Percentiles rank a stretch among this genome's conserved stretches.
Evolutionary conservation across 2,888 invertebrate species (phyloP).

Genomic region (Limnephilus auricula): DNA sequence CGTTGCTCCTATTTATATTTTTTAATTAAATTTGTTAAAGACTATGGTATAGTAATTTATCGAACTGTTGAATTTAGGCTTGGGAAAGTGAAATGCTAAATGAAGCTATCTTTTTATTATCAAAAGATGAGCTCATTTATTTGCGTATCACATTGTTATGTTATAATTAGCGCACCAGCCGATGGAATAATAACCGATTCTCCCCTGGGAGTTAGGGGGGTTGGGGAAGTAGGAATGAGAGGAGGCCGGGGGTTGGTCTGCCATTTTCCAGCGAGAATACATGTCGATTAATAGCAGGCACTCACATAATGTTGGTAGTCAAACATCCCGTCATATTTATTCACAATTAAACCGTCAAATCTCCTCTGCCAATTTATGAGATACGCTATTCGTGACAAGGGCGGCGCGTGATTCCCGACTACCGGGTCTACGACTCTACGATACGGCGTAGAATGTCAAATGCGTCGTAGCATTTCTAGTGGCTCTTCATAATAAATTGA

Average conservation of each 20-base stretch:
- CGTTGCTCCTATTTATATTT: no score
- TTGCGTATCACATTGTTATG: neutral
- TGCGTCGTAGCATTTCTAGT: neutral
- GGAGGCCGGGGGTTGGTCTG: neutral
- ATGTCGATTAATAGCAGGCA: conserved; percentile 44
- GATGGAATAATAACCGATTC: conserved; percentile 37
- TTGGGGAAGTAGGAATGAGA: neutral
- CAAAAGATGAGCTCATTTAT: neutral
- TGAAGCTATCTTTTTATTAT: neutral
- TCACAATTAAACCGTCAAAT: conserved; percentile 67
- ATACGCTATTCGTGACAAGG: neutral
- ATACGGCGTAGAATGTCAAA: neutral
- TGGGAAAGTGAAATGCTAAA: no score
- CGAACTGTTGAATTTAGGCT: no score
- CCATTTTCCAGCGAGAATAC: conserved; percentile 41
- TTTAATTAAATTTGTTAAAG: no score
- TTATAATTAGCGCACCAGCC: conserved; percentile 15
- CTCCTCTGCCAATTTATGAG: conserved; percentile 58
- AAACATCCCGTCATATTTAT: conserved; percentile 67
- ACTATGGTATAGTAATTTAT: no score
- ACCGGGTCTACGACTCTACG: neutral
- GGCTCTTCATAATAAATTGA: neutral
- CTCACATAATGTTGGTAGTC: conserved; percentile 55
- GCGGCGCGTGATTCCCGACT: conserved; percentile 21
- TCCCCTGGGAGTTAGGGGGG: conserved; percentile 9